Conservation (phyloP, 2,797 vertebrate species). For the Hylomyscus alleni region DNA sequence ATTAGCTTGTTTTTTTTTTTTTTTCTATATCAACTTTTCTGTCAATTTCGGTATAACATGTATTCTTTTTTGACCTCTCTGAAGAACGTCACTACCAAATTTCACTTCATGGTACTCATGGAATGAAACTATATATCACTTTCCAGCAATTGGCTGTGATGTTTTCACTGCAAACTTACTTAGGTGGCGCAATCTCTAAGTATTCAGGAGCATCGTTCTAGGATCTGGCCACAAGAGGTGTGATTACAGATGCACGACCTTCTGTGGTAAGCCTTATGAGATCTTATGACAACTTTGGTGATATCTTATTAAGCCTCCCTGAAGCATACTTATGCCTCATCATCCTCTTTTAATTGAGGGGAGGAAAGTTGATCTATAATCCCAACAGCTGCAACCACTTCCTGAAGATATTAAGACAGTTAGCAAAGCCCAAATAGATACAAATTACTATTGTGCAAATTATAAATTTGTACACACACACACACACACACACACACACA, state of each 20-base stretch:
- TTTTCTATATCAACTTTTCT: not conserved
- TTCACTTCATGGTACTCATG: slow-evolving; percentile 53
- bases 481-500: not conserved
- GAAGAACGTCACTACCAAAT: slow-evolving; percentile 31
- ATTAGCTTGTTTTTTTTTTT: slow-evolving; percentile 22
- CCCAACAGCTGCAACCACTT: slow-evolving; percentile 74
- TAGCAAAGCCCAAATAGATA: slow-evolving; percentile 67
- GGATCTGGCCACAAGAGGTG: slow-evolving; percentile 38
- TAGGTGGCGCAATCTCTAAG: slow-evolving; percentile 30
- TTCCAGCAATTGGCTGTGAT: slow-evolving; percentile 34
- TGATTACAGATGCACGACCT: slow-evolving; percentile 66
- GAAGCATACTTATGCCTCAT: slow-evolving; percentile 60
- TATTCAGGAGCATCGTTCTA: slow-evolving; percentile 48
- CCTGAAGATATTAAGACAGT: slow-evolving; percentile 73
- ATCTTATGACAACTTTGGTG: slow-evolving; percentile 71
- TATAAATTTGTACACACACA: not conserved
- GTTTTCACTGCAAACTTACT: slow-evolving; percentile 42
- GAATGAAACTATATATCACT: slow-evolving; percentile 56
- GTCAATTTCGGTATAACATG: not conserved
- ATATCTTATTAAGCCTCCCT: slow-evolving; percentile 70
- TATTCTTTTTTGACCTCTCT: not conserved
- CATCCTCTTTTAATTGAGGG: slow-evolving; percentile 69
- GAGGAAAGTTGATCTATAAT: slow-evolving; percentile 50
- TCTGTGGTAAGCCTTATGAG: slow-evolving; percentile 70
- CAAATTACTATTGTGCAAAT: slow-evolving; percentile 65